phyloP scores from a whole-genome alignment of 2,888 invertebrate species.

The Eurois occulta region DNA sequence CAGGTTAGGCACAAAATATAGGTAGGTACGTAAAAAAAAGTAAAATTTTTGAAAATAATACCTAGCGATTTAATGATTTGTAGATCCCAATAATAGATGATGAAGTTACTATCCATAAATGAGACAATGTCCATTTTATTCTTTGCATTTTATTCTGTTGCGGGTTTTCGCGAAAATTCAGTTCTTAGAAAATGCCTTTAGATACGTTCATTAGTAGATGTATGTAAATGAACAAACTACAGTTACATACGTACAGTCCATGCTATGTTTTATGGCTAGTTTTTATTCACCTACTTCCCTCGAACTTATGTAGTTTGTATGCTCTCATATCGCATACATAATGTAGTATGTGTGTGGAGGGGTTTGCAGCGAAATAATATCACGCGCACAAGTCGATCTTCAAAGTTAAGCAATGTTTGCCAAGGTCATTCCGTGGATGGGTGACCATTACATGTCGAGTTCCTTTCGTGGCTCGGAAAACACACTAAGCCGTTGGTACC shows the following conservation, averaged over 20 bases:
- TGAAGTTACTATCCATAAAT: background rate
- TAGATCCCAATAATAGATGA: background rate
- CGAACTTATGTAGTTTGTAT: slow-evolving; percentile 5
- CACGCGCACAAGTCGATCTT: background rate
- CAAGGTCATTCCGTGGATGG: background rate
- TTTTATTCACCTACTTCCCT: background rate
- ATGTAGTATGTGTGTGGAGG: background rate
- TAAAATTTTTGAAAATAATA: background rate
- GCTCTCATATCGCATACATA: slow-evolving; percentile 16
- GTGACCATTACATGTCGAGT: background rate
- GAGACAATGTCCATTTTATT: background rate
- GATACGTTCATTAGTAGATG: background rate
- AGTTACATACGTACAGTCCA: background rate
- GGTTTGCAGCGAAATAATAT: background rate
- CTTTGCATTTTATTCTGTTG: background rate
- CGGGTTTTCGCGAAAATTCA: background rate
- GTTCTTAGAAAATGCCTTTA: background rate
- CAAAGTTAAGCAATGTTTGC: background rate
- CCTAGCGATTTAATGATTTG: background rate
- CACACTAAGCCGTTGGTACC: background rate
- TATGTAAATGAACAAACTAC: background rate
- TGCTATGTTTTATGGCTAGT: background rate
- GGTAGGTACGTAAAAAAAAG: too few species aligned
- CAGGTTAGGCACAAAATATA: too few species aligned
- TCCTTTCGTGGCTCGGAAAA: too few species aligned